Percentiles rank a stretch among this genome's conserved stretches.
Evolutionary conservation across 2,888 invertebrate species (phyloP).

Genomic region (Nezara viridula): DNA sequence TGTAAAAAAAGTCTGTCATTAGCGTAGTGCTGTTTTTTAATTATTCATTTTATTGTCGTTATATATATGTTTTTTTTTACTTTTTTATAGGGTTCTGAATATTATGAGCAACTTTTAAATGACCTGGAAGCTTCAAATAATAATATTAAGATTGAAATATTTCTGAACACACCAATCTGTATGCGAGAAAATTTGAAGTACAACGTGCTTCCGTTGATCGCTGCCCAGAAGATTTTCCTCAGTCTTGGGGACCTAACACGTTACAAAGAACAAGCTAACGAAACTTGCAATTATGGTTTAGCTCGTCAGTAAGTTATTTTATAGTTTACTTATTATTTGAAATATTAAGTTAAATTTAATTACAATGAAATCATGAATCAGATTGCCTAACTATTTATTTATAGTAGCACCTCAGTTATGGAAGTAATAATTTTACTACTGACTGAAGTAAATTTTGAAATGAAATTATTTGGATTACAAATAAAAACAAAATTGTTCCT

Average conservation of each 20-base stretch:
- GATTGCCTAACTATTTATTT: not conserved
- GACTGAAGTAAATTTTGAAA: not conserved
- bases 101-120: conserved; percentile 82
- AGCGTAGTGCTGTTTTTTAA: not conserved
- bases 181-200: conserved; percentile 72
- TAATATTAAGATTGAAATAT: conserved; percentile 76
- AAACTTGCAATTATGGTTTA: conserved; percentile 84
- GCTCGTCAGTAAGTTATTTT: conserved; percentile 76
- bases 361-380: not conserved
- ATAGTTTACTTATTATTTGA: not conserved
- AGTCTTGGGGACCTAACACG: conserved; percentile 93
- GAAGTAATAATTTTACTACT: too few species aligned
- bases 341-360: not conserved
- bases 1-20: too few species aligned
- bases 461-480: not conserved
- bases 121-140: conserved; percentile 82
- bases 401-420: not conserved
- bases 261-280: conserved; percentile 88
- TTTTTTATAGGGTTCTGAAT: conserved; percentile 75
- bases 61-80: conserved; percentile 54
- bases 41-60: not conserved
- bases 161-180: conserved; percentile 70
- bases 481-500: not conserved
- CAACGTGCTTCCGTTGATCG: conserved; percentile 83
- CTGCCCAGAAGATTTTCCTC: conserved; percentile 89